Base-by-base conservation (phyloP, 2,797 vertebrate genomes). In the Peromyscus attwateri region DNA sequence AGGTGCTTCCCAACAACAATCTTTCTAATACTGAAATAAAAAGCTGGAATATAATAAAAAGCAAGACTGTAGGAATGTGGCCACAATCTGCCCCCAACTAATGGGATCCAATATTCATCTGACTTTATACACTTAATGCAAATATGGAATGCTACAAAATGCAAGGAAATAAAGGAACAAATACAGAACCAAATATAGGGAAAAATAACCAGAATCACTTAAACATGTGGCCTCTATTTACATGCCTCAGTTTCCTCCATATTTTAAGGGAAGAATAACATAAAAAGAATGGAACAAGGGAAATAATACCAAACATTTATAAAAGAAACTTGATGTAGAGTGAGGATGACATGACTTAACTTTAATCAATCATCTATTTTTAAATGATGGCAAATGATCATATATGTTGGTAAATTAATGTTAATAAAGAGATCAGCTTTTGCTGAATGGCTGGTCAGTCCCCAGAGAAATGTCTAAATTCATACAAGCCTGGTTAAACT, bases 201-300 rank as follows among this genome's bases (percentile, higher is more conserved):
- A 34, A 66, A 91, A 89, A 85, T 13, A 21, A 70, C 10, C 46
- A 81, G n/a, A 95, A 81, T 68, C 82, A 77, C 75, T 6, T 21
- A 25, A 83, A 46, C 62, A 52, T 82, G 40, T 31, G 21, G 31
- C 37, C 55, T 76, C 80, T 92, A 87, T 25, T 73, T 80, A 82
- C 31, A 43, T 93, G 97, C 95, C 98, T 98, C 98, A 97, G 98
- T 98, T 98, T 97, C 92, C 96, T 95, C 80, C 81, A 49, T 90
- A 73, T 82, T 92, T 87, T 37, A 88, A 95, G 62, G 82, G 52
- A 96, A 89, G n/a, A 31, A 62, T 81, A 93, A n/a, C 3, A 34
- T 40, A 84, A 14, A 92, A 96, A 90, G 14, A 77, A 95, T 80
- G 16, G 83, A 76, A 77, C 10, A 71, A 87, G 43, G 89, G 71